Conservation (phyloP, 1,140 invertebrate species). For the Halictus rubicundus region DNA sequence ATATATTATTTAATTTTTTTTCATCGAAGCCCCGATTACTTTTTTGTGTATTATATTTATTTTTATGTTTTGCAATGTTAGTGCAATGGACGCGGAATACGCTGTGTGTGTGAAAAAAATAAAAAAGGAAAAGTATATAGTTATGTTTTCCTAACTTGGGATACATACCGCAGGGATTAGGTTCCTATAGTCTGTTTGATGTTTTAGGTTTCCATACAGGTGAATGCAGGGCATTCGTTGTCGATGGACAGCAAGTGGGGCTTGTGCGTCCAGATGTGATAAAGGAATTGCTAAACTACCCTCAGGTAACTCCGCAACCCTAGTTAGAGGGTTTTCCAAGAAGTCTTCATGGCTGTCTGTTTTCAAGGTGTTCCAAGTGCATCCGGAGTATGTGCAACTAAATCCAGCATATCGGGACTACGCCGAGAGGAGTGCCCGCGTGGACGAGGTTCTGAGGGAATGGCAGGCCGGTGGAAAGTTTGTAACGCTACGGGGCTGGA, state of each 20-base stretch:
- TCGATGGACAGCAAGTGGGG: slow-evolving; percentile 93
- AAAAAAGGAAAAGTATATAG: slow-evolving; percentile 1
- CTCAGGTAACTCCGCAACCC: slow-evolving; percentile 81
- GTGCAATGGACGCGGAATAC: not conserved
- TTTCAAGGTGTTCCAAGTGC: slow-evolving; percentile 85
- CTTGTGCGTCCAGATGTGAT: slow-evolving; percentile 91
- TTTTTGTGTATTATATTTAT: slow-evolving; percentile 1
- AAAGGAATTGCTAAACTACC: slow-evolving; percentile 89
- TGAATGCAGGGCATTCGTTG: slow-evolving; percentile 91
- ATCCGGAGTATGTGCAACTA: slow-evolving; percentile 87
- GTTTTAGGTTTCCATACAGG: slow-evolving; percentile 85
- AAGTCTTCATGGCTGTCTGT: slow-evolving; percentile 18
- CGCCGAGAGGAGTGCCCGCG: slow-evolving; percentile 87
- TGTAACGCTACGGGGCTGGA: slow-evolving; percentile 91
- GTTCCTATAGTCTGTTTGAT: not conserved
- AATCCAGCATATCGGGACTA: slow-evolving; percentile 93
- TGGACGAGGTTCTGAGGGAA: slow-evolving; percentile 90
- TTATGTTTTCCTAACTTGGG: not conserved
- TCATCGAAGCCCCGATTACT: not conserved
- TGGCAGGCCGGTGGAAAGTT: slow-evolving; percentile 84
- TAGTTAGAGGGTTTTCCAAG: not conserved
- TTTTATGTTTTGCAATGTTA: not conserved
- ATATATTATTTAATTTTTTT: not conserved
- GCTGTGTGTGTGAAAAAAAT: not conserved
- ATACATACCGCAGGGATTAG: not conserved